These are phyloP conservation scores for Drosophila rubida DNA, from an alignment of 2,888 invertebrate species.

Conservation along the genomic window DNA sequence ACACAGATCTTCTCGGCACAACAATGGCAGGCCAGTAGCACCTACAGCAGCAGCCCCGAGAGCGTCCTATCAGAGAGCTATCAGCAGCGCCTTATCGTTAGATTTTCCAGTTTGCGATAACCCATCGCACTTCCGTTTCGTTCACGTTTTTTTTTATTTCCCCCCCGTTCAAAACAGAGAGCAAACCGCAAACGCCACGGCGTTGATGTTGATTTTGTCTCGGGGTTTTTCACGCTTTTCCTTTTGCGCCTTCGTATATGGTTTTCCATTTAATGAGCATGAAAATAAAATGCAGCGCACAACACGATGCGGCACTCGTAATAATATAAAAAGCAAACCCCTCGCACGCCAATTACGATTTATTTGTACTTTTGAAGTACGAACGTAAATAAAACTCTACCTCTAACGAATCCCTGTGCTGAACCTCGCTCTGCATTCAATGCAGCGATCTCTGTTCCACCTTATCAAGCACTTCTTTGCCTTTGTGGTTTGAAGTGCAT, in stretches of 20 bases:
- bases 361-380: constrained; percentile 74
- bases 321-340: constrained; percentile 50
- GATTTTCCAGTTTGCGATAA: constrained; percentile 57
- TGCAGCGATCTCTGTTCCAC: constrained; percentile 53
- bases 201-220: constrained; percentile 37
- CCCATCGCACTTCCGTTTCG: constrained; percentile 67
- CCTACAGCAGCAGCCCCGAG: constrained; percentile 39
- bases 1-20: constrained; percentile 21
- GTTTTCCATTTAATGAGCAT: constrained; percentile 60
- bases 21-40: constrained; percentile 30
- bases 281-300: constrained; percentile 46
- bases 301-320: constrained; percentile 38
- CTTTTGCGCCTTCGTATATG: constrained; percentile 42
- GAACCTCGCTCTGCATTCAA: constrained; percentile 37
- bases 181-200: constrained; percentile 58
- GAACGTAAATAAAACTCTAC: constrained; percentile 61
- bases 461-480: constrained; percentile 54
- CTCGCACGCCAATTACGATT: constrained; percentile 78
- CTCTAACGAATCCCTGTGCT: constrained; percentile 24
- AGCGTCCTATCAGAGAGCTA: constrained; percentile 33
- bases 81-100: constrained; percentile 35
- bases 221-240: constrained; percentile 43
- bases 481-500: constrained; percentile 38
- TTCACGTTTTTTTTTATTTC: constrained; percentile 9
- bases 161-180: constrained; percentile 18